These are phyloP conservation scores for Dasysyrphus tricinctus DNA, from an alignment of 2,888 invertebrate species.

Conservation along the genomic window DNA sequence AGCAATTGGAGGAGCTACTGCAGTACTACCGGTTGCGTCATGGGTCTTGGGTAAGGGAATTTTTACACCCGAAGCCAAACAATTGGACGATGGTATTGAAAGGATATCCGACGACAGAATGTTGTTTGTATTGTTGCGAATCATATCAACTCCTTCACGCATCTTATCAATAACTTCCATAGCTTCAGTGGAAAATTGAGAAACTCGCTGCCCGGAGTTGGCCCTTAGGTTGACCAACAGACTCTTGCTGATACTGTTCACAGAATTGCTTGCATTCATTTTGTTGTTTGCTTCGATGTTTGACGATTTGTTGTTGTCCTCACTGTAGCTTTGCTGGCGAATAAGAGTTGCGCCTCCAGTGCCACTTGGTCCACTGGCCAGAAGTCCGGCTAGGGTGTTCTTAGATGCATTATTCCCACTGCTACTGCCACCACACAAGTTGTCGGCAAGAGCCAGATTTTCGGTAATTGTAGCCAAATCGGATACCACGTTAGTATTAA, in stretches of 20 bases:
- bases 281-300: constrained; percentile 83
- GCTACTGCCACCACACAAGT: constrained; percentile 86
- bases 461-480: constrained; percentile 95
- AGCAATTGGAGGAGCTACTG: constrained; percentile 41
- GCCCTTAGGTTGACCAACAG: constrained; percentile 81
- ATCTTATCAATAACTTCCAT: constrained; percentile 88
- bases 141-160: constrained; percentile 88
- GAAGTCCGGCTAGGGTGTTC: constrained; percentile 79
- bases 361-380: constrained; percentile 82
- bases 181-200: constrained; percentile 84
- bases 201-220: constrained; percentile 78
- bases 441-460: constrained; percentile 89
- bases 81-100: constrained; percentile 84
- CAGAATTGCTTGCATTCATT: constrained; percentile 83
- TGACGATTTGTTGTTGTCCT: constrained; percentile 84
- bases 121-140: constrained; percentile 91
- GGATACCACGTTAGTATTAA: constrained; percentile 84
- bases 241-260: constrained; percentile 81
- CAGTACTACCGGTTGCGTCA: constrained; percentile 61
- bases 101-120: constrained; percentile 89
- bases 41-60: constrained; percentile 83
- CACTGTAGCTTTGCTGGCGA: constrained; percentile 83
- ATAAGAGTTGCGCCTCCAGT: constrained; percentile 77
- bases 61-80: constrained; percentile 83
- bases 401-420: constrained; percentile 84